phyloP scores from a whole-genome alignment of 2,888 invertebrate genomes.

The Drosophila austrosaltans region DNA sequence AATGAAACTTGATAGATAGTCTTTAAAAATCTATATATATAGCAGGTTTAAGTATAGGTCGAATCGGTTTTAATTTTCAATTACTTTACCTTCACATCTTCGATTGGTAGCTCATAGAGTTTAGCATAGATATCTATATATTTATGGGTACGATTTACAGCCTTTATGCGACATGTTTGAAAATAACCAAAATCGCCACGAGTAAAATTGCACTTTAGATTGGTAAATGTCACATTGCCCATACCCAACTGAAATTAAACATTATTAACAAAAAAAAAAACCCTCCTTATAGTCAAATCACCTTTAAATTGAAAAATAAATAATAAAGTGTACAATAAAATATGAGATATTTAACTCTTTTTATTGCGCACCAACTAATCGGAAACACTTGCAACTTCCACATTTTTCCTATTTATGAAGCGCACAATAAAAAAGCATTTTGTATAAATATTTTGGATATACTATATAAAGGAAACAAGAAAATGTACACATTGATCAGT shows the following conservation, averaged over 20 bases:
- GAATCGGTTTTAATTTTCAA: too few species aligned
- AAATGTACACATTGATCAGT: too few species aligned
- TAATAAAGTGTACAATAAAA: neutral
- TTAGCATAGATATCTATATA: slow-evolving; percentile 11
- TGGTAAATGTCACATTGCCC: slow-evolving; percentile 15
- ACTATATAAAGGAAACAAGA: too few species aligned
- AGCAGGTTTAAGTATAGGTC: too few species aligned
- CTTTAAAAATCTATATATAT: too few species aligned
- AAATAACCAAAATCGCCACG: slow-evolving; percentile 12
- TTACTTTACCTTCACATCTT: slow-evolving; percentile 7
- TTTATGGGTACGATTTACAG: slow-evolving; percentile 24
- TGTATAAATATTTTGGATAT: too few species aligned
- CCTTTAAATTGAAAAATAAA: neutral
- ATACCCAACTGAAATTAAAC: neutral
- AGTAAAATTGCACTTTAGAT: slow-evolving; percentile 1
- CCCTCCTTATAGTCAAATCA: neutral
- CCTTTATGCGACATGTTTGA: slow-evolving; percentile 24
- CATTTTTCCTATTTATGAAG: neutral
- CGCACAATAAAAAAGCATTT: too few species aligned
- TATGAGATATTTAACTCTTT: neutral
- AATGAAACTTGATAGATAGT: too few species aligned
- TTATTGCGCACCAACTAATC: neutral
- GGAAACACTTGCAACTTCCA: neutral
- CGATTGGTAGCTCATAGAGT: slow-evolving; percentile 13
- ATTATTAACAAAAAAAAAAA: neutral